These are phyloP conservation scores for Panzeria rudis DNA, from an alignment of 2,888 invertebrate genomes.

Conservation along the genomic window DNA sequence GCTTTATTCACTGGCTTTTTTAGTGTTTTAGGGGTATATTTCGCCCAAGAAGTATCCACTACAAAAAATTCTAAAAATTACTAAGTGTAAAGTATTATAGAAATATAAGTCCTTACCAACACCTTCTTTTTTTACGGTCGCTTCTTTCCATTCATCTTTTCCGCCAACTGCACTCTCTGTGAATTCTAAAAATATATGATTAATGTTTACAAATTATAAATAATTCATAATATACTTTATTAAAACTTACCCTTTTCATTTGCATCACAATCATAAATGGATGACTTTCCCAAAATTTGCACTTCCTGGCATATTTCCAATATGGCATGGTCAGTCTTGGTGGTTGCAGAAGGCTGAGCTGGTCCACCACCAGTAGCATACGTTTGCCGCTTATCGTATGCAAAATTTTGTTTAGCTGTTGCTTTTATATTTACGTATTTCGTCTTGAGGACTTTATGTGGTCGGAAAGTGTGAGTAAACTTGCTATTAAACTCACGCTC, in stretches of 20 bases:
- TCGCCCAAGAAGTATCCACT: background rate
- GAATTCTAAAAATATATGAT: background rate
- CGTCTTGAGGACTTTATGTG: background rate
- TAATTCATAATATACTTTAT: no score
- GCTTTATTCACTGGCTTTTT: background rate
- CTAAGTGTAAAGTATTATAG: background rate
- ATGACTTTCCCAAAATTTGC: slow-evolving; percentile 1
- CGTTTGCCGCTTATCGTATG: background rate
- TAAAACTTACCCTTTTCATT: no score
- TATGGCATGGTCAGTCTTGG: background rate
- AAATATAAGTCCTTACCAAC: background rate
- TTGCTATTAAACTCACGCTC: background rate
- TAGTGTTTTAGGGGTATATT: background rate
- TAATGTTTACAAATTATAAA: no score
- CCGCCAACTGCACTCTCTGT: background rate
- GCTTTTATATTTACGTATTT: background rate
- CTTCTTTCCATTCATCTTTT: background rate
- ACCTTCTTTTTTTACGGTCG: background rate
- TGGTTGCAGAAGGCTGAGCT: background rate
- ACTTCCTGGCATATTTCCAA: background rate
- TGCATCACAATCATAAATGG: no score
- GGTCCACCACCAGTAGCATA: slow-evolving; percentile 17
- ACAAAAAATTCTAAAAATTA: background rate
- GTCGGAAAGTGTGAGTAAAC: background rate
- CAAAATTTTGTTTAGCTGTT: background rate